Evolutionary conservation across 2,888 invertebrate genomes (phyloP), one percentile per base, ranked within the genome.

Genomic region (Dicyrtomina minuta): DNA sequence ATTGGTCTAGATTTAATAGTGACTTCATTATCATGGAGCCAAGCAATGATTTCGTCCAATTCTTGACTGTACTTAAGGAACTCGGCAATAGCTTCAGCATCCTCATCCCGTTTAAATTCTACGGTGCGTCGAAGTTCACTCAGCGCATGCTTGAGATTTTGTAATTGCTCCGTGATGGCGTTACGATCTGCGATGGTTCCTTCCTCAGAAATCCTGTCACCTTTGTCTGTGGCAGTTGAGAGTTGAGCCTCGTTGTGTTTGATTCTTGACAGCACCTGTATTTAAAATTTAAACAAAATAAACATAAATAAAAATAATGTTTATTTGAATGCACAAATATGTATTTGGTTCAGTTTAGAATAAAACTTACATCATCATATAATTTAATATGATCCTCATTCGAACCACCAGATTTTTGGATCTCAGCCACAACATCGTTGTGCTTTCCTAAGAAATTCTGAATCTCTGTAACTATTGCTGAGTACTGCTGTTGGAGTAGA

Each of bases 201-300:
- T 83, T 96, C 95, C 0, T 90, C 89, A 0, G 93, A 93, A 41
- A 96, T 95, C 81, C 93, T 92, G 80, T 93, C 92, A 0, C 95
- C 96, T 81, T 95, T 95, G 80, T 96, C 96, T 15, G 89, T 89
- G 0, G 95, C 93, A 5, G 91, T 88, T 0, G 93, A 91, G 10
- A 96, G 82, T 43, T 90, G 84, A 12, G 93, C 94, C 82, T 95
- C 95, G 80, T 92, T 93, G 79, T 93, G 93, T 83, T 93, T 93
- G 65, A 95, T 92, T 80, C 91, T 92, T 0, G 87, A 83, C 73
- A 94, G 91, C 0, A 92, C 81, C 81, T 81, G 70, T 22, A 33
- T 5, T 27, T 22, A n/a, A n/a, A n/a, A n/a, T n/a, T n/a, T n/a
- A n/a, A n/a, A n/a, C 17, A 67, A 72, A 44, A 49, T 46, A 27